Base-by-base conservation (phyloP, 2,797 vertebrate genomes). In the Salmo trutta region DNA sequence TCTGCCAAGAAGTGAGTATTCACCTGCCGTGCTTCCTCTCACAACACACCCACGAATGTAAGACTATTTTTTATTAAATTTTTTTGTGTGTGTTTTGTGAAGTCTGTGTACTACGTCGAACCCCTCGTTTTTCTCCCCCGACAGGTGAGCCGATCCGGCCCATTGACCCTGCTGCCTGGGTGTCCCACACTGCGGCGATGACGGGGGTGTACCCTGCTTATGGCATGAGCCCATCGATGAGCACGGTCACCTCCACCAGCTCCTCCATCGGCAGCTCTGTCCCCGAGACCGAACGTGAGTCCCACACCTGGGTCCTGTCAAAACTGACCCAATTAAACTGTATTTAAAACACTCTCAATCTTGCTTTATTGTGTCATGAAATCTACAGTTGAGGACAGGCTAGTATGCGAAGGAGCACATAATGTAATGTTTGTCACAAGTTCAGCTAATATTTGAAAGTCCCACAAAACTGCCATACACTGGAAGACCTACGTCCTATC, bases 161-260 rank as follows among this genome's bases (percentile, higher is more conserved):
- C 78, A 99, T 99, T 0, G 98, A 99, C 90, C 98, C 98, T 0
- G 98, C 98, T 2, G 97, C 98, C 17, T 99, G 98, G 98, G 97
- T 99, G 81, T 99, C 97, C 81, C 98, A 99, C 93, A 99, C 98
- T 0, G 98, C 98, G 8, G 98, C 98, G 69, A 98, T 99, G 97
- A 99, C 98, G 0, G 98, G 98, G 78, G 97, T 97, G 75, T 99
- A 98, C 90, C 98, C 97, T 21, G 92, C 96, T 3, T 99, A 99
- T 52, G 98, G 97, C 88, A 97, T 99, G 96, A 99, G 97, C 91
- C 97, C 97, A 70, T 98, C 98, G 83, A 96, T 99, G 96, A 99
- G 98, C 94, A 99, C 97, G 73, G 97, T 99, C 93, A 99, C 98
- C 82, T 99, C 98, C 89, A 99, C 97, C 93, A 98, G 96, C 93